These are phyloP conservation scores for Poeciliopsis prolifica DNA, from an alignment of 2,113 vertebrate genomes.

Conservation along the genomic window DNA sequence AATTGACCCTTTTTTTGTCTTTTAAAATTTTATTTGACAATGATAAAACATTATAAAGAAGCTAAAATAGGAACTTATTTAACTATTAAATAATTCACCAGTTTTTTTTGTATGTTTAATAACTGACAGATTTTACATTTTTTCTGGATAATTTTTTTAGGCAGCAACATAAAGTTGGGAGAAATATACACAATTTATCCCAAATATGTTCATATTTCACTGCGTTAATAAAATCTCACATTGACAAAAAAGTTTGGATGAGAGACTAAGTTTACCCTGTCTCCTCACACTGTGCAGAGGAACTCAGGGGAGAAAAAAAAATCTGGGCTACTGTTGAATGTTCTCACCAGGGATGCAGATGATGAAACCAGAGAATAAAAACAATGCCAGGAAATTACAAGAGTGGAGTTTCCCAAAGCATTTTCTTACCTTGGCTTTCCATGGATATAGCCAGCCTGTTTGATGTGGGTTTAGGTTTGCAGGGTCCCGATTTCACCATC, in stretches of 20 bases:
- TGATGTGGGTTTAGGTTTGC: slow-evolving; percentile 70
- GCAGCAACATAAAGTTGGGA: not conserved
- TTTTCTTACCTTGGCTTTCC: slow-evolving; percentile 45
- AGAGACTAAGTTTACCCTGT: not conserved
- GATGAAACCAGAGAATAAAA: slow-evolving; percentile 52
- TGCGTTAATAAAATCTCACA: not conserved
- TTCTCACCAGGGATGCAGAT: slow-evolving; percentile 55
- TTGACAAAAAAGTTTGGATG: not conserved
- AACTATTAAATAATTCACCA: not conserved
- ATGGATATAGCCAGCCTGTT: slow-evolving; percentile 46
- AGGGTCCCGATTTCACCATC: slow-evolving; percentile 47
- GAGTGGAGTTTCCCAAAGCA: slow-evolving; percentile 43
- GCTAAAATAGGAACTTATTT: not conserved
- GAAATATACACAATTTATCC: too few relatives aligned
- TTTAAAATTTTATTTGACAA: not conserved
- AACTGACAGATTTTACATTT: not conserved
- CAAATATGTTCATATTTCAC: not conserved
- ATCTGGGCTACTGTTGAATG: slow-evolving; percentile 36
- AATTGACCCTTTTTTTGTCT: not conserved
- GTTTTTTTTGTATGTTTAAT: not conserved
- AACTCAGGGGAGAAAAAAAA: not conserved
- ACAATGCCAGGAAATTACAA: slow-evolving; percentile 48
- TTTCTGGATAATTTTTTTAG: too few relatives aligned
- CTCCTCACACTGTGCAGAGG: not conserved
- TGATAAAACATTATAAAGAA: not conserved